Conservation (phyloP, 2,888 invertebrate species). For the Philhelius pedissequus region DNA sequence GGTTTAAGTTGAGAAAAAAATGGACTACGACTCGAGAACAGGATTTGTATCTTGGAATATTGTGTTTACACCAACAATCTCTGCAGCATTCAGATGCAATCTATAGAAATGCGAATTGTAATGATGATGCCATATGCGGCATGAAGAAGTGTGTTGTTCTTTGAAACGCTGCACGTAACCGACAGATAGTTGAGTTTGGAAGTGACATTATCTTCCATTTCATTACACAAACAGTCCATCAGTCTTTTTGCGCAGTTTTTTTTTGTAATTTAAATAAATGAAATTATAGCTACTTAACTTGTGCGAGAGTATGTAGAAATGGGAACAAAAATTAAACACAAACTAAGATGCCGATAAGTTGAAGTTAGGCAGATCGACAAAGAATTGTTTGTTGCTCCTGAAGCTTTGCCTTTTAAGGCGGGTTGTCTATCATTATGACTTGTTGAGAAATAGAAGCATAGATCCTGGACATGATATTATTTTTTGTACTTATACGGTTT, state of each 20-base stretch:
- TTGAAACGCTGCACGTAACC: slow-evolving; percentile 7
- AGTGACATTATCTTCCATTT: slow-evolving; percentile 20
- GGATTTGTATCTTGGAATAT: slow-evolving; percentile 46
- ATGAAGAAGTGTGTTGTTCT: slow-evolving; percentile 16
- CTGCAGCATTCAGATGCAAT: slow-evolving; percentile 2
- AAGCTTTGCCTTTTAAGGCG: neutral
- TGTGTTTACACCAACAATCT: slow-evolving; percentile 54
- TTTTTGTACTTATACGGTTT: too few species aligned
- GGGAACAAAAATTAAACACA: too few species aligned
- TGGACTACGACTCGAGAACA: slow-evolving; percentile 9
- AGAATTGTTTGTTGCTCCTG: neutral
- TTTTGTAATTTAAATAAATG: neutral
- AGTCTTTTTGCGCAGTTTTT: slow-evolving; percentile 18
- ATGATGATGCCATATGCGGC: slow-evolving; percentile 34
- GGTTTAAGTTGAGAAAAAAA: neutral
- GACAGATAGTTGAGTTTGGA: neutral
- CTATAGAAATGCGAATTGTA: slow-evolving; percentile 27
- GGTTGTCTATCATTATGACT: slow-evolving; percentile 43
- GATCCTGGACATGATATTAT: slow-evolving; percentile 14
- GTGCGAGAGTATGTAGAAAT: too few species aligned
- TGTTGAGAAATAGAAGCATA: slow-evolving; percentile 35
- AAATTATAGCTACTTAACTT: too few species aligned
- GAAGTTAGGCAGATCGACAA: neutral
- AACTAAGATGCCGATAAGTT: neutral
- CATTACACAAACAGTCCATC: slow-evolving; percentile 27